These are phyloP conservation scores for Rhyacichthys aspro DNA, from an alignment of 2,797 vertebrate genomes.

Conservation along the genomic window DNA sequence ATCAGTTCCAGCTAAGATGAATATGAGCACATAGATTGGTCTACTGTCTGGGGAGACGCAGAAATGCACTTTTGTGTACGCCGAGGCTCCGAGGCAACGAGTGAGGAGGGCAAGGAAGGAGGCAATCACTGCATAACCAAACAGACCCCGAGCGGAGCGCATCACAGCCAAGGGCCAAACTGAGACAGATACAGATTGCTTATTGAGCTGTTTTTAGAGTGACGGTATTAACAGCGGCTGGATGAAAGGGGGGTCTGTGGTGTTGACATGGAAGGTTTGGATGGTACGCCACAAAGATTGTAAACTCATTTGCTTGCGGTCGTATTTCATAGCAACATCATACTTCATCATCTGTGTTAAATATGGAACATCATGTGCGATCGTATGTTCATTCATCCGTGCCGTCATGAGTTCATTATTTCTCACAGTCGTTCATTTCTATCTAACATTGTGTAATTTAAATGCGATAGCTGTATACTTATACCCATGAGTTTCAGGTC, in stretches of 20 bases:
- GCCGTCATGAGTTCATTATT: constrained; percentile 8
- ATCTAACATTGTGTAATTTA: neutral
- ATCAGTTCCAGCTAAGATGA: constrained; percentile 76
- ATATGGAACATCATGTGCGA: constrained; percentile 1
- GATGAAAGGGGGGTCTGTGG: constrained; percentile 22
- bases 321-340: constrained; percentile 1
- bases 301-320: constrained; percentile 17
- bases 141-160: constrained; percentile 64
- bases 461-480: no score
- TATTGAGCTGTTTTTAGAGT: constrained; percentile 72
- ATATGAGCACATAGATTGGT: constrained; percentile 76
- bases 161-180: constrained; percentile 64
- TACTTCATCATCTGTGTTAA: constrained; percentile 15
- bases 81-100: constrained; percentile 41
- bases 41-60: constrained; percentile 66
- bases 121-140: constrained; percentile 74
- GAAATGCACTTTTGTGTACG: constrained; percentile 65
- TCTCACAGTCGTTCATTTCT: neutral
- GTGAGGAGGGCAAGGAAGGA: constrained; percentile 61
- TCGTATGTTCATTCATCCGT: neutral
- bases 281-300: neutral
- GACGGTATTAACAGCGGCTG: constrained; percentile 51
- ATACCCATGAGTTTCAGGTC: no score
- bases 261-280: constrained; percentile 9
- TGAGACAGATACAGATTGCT: constrained; percentile 63